phyloP scores from a whole-genome alignment of 2,113 vertebrate genomes.

The Chrysemys picta region DNA sequence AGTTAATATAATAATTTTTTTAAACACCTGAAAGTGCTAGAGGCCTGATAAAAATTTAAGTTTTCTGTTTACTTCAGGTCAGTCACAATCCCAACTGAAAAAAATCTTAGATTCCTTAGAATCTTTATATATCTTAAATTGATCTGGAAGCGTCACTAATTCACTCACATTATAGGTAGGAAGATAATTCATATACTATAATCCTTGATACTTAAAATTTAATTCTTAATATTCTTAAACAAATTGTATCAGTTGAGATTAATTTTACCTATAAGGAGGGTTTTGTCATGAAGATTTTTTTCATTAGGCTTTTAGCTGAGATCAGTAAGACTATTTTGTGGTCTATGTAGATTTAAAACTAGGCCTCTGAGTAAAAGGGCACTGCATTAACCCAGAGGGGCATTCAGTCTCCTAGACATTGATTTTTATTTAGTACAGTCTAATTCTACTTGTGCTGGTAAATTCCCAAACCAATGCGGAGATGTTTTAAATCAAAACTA shows the following conservation, averaged over 20 bases:
- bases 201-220: background rate
- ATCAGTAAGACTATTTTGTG: background rate
- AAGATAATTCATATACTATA: background rate
- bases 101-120: constrained; percentile 36
- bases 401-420: constrained; percentile 1
- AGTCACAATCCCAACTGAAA: constrained; percentile 23
- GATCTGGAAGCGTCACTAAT: background rate
- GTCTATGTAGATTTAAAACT: background rate
- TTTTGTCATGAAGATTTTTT: background rate
- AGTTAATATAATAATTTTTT: background rate
- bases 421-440: constrained; percentile 14
- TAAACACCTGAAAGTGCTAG: constrained; percentile 6
- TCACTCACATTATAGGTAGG: background rate
- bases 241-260: background rate
- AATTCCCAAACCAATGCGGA: constrained; percentile 49
- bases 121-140: constrained; percentile 33
- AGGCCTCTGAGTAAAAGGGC: background rate
- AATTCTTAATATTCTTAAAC: background rate
- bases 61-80: constrained; percentile 40
- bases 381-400: background rate
- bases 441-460: constrained; percentile 27
- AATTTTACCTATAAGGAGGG: background rate
- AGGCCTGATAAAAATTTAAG: constrained; percentile 29
- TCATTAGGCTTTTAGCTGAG: background rate
- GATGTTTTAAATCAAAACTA: constrained; percentile 45